Conservation (phyloP, 2,113 vertebrate genomes). For the Crotalus horridus region DNA sequence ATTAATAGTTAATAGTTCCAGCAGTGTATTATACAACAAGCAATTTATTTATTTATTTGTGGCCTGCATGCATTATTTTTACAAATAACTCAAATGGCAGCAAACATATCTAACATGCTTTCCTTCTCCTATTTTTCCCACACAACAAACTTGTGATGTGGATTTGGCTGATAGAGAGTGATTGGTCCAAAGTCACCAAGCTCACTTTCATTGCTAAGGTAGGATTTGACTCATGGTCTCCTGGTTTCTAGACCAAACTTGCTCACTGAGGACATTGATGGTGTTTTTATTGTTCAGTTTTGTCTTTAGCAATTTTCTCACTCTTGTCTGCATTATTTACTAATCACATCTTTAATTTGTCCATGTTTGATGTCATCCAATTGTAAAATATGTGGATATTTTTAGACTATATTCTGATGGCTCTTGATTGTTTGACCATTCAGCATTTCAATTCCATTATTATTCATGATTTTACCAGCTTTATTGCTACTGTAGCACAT, state of each 20-base stretch:
- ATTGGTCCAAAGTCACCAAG: background rate
- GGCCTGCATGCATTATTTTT: background rate
- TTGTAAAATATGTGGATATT: background rate
- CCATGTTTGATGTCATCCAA: background rate
- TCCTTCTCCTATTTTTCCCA: background rate
- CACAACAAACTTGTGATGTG: background rate
- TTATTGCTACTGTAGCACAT: background rate
- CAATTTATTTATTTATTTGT: background rate
- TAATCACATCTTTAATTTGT: background rate
- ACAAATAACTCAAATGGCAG: background rate
- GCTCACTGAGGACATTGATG: background rate
- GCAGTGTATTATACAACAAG: background rate
- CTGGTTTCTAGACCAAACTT: background rate
- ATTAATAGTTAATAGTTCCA: background rate
- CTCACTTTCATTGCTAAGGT: background rate
- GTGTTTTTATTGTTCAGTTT: background rate
- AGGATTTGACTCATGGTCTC: background rate
- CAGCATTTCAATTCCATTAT: background rate
- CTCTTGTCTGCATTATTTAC: background rate
- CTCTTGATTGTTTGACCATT: background rate
- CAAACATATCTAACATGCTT: background rate
- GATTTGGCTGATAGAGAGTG: background rate
- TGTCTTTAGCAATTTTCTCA: background rate
- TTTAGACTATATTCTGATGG: background rate
- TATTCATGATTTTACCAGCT: background rate